Evolutionary conservation across 2,888 invertebrate species (phyloP).

Genomic region (Nephrotoma appendiculata): DNA sequence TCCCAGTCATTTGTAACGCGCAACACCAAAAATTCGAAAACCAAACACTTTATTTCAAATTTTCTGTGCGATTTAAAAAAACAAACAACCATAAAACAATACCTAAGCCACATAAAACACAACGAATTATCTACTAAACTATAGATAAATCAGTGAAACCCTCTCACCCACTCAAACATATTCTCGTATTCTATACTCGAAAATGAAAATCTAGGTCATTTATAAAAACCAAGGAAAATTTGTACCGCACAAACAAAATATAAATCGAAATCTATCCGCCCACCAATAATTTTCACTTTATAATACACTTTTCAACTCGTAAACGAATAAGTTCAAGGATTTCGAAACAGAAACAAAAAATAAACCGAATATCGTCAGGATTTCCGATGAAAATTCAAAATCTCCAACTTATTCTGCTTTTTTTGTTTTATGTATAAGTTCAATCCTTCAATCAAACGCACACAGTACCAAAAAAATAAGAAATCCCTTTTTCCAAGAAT

Average conservation of each 20-base stretch:
- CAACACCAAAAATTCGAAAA: not conserved
- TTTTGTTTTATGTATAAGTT: not conserved
- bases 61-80: not conserved
- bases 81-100: not conserved
- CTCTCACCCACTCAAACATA: not conserved
- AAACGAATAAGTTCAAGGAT: not conserved
- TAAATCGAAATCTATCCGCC: not conserved
- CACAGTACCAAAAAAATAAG: not conserved
- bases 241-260: not conserved
- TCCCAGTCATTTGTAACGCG: not conserved
- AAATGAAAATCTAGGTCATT: not conserved
- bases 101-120: not conserved
- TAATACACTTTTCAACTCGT: not conserved
- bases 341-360: not conserved
- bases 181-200: not conserved
- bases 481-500: not conserved
- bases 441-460: not conserved
- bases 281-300: not conserved
- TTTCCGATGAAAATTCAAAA: not conserved
- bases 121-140: not conserved
- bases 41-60: not conserved
- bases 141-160: not conserved
- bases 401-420: not conserved
- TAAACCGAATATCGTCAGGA: not conserved
- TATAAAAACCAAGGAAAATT: not conserved